A percentile compares a stretch with the other conserved stretches of the same genome.
These are phyloP conservation scores for Helicolenus hilgendorfi DNA, from an alignment of 2,797 vertebrate species.

Conservation along the genomic window DNA sequence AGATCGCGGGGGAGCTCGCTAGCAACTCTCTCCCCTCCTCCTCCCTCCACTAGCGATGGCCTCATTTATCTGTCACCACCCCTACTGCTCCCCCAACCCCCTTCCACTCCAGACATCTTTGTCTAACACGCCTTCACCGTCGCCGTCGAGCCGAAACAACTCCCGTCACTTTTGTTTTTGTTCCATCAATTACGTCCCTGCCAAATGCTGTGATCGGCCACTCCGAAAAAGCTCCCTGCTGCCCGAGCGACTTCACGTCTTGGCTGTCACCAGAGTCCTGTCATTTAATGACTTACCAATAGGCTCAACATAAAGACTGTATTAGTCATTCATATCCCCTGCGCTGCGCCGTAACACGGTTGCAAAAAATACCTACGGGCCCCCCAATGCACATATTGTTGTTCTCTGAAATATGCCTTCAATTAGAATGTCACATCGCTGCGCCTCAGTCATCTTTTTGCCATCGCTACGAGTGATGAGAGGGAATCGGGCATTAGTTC, in stretches of 20 bases:
- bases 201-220: slow-evolving; percentile 45
- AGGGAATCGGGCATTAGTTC: slow-evolving; percentile 42
- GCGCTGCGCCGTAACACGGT: not conserved
- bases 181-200: slow-evolving; percentile 62
- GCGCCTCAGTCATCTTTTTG: slow-evolving; percentile 37
- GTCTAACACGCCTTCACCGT: slow-evolving; percentile 68
- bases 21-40: slow-evolving; percentile 70
- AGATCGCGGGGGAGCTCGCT: slow-evolving; percentile 80
- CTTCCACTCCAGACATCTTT: slow-evolving; percentile 77
- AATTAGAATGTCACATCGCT: slow-evolving; percentile 71
- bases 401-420: slow-evolving; percentile 73
- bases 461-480: slow-evolving; percentile 51
- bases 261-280: slow-evolving; percentile 32
- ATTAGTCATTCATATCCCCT: slow-evolving; percentile 50
- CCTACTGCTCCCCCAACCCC: slow-evolving; percentile 40
- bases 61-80: slow-evolving; percentile 86
- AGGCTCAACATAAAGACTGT: slow-evolving; percentile 25
- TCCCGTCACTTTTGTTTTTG: slow-evolving; percentile 74
- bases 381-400: slow-evolving; percentile 40
- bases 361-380: slow-evolving; percentile 57
- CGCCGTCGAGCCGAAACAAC: slow-evolving; percentile 51
- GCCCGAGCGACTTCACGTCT: slow-evolving; percentile 30
- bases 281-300: slow-evolving; percentile 61
- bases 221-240: slow-evolving; percentile 38
- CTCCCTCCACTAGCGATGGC: slow-evolving; percentile 80